These are phyloP conservation scores for Cyaniris semiargus DNA, from an alignment of 2,888 invertebrate genomes.

Conservation along the genomic window DNA sequence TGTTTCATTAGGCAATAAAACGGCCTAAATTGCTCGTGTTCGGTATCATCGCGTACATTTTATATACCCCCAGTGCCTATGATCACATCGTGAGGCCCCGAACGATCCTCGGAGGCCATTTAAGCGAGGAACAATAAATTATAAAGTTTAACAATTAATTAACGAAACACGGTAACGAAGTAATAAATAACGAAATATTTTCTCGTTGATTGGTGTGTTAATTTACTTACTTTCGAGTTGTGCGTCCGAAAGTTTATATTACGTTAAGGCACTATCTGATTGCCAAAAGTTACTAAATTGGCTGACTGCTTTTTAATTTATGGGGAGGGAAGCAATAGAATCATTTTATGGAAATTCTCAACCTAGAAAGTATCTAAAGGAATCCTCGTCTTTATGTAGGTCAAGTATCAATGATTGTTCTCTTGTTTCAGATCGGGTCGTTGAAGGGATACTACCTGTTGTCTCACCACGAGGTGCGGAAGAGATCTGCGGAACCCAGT, in stretches of 20 bases:
- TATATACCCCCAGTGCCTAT: background rate
- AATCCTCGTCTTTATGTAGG: background rate
- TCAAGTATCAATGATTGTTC: background rate
- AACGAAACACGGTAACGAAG: constrained; percentile 24
- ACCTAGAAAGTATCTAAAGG: too few species aligned
- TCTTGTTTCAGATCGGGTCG: constrained; percentile 91
- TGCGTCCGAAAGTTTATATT: background rate
- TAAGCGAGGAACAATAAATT: constrained; percentile 17
- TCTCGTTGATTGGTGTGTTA: constrained; percentile 15
- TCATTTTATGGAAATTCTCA: background rate
- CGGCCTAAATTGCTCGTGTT: constrained; percentile 4
- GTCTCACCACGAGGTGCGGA: constrained; percentile 91
- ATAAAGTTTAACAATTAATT: constrained; percentile 30
- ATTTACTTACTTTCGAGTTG: constrained; percentile 19
- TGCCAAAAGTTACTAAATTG: background rate
- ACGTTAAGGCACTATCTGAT: background rate
- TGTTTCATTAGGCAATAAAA: constrained; percentile 5
- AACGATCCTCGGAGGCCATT: background rate
- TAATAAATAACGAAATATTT: constrained; percentile 28
- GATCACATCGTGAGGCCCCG: background rate
- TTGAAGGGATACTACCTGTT: constrained; percentile 92
- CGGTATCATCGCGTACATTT: background rate
- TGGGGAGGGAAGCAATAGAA: background rate
- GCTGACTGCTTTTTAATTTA: background rate
- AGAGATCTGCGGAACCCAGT: constrained; percentile 89